phyloP scores from a whole-genome alignment of 1,140 invertebrate species.

The Papilio polyxenes region DNA sequence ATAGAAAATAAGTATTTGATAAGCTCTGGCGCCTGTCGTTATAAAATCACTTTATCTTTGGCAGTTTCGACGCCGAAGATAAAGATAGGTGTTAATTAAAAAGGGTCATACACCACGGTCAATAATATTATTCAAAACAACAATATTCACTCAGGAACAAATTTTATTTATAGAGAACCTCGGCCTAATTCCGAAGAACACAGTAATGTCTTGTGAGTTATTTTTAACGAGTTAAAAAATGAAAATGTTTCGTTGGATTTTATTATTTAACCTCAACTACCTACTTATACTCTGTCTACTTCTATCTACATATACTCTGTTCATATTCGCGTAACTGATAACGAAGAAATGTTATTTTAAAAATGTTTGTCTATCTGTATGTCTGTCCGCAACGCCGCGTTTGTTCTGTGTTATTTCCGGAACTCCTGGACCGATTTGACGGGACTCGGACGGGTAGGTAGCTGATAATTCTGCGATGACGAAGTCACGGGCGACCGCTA shows the following conservation, averaged over 20 bases:
- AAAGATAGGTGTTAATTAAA: constrained; percentile 17
- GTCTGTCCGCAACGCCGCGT: too few species aligned
- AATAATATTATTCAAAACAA: background rate
- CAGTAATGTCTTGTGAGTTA: background rate
- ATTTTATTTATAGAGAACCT: constrained; percentile 25
- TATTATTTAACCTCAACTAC: background rate
- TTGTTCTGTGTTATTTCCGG: too few species aligned
- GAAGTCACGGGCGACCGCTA: too few species aligned
- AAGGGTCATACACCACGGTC: background rate
- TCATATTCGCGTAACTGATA: too few species aligned
- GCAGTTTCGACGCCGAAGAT: background rate
- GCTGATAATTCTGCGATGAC: too few species aligned
- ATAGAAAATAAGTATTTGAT: background rate
- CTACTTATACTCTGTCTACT: too few species aligned
- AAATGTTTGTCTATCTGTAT: too few species aligned
- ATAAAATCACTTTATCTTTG: constrained; percentile 16
- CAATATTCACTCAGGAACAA: background rate
- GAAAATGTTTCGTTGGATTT: background rate
- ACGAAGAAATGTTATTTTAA: too few species aligned
- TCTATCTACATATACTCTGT: too few species aligned
- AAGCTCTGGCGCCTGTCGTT: constrained; percentile 21
- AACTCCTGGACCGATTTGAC: too few species aligned
- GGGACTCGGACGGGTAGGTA: too few species aligned
- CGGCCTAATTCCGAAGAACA: constrained; percentile 5
- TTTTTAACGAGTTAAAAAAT: constrained; percentile 15